Base-by-base conservation (phyloP, 1,140 invertebrate species). In the Trichonephila clavata region DNA sequence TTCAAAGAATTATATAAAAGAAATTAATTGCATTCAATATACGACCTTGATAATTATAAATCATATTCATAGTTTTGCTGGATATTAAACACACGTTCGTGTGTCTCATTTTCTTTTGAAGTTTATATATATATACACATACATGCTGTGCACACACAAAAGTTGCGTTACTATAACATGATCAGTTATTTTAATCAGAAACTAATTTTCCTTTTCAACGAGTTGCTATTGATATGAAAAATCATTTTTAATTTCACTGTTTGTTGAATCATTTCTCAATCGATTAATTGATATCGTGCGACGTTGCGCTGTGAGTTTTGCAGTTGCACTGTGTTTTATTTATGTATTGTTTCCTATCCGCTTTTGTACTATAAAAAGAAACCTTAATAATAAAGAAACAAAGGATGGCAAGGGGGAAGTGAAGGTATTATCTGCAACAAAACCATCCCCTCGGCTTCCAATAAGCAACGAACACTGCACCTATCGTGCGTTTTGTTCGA, bases 341-440 rank as follows among this genome's bases (percentile, higher is more conserved):
- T 77, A 77, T 39, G 27, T 32, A 32, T 77, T 77, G 27, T 20
- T 77, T 77, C 27, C 27, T 32, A 32, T 32, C 16, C n/a, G 16
- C 18, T 63, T 8, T 32, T 86, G 59, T 21, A 32, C 43, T 63
- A 60, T 60, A 60, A 60, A 86, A 27, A 86, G 59, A 86, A 83
- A 86, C 39, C 59, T 77, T 61, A 63, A 86, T 63, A 86, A 86
- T 59, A 63, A 86, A 86, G 50, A 86, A 50, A 32, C 57, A 21
- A 20, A 50, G 63, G 10, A 86, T 21, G 50, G 50, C 6, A 50
- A 50, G 80, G 80, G 80, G 50, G 50, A 24, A 43, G 20, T 20
- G 60, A 59, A 39, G 27, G 60, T 63, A 65, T 88, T 88, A 88
- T 88, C 61, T 88, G 60, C 86, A 88, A 50, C 86, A 68, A 63